A percentile compares a stretch with the other conserved stretches of the same genome.
phyloP scores from a whole-genome alignment of 2,888 invertebrate genomes.

The Oxytorus armatus region DNA sequence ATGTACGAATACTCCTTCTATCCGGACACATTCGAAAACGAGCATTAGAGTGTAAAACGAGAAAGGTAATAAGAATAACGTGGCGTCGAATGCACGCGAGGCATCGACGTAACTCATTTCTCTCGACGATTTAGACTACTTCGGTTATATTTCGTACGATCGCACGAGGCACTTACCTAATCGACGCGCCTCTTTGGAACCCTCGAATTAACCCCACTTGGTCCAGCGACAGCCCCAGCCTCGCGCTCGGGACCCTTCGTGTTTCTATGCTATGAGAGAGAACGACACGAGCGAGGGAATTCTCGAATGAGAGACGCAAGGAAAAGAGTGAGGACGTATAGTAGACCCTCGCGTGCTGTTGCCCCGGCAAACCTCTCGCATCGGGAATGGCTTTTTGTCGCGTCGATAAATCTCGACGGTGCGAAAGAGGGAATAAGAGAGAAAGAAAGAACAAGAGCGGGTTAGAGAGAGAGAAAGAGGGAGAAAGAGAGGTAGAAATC shows the following conservation, averaged over 20 bases:
- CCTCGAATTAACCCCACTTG: slow-evolving; percentile 64
- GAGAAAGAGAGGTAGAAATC: background rate
- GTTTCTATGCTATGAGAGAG: slow-evolving; percentile 23
- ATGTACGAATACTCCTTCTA: background rate
- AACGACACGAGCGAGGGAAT: background rate
- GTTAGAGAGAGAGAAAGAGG: slow-evolving; percentile 3
- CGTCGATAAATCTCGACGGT: slow-evolving; percentile 62
- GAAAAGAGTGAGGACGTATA: slow-evolving; percentile 43
- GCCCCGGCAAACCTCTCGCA: slow-evolving; percentile 50
- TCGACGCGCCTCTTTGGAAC: slow-evolving; percentile 60
- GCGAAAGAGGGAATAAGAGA: slow-evolving; percentile 39
- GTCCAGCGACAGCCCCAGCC: slow-evolving; percentile 30
- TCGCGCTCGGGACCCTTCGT: slow-evolving; percentile 37
- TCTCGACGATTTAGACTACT: slow-evolving; percentile 37
- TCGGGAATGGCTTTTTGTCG: slow-evolving; percentile 64
- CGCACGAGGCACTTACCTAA: slow-evolving; percentile 54
- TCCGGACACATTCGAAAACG: background rate
- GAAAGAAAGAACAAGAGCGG: slow-evolving; percentile 12
- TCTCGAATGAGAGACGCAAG: slow-evolving; percentile 1
- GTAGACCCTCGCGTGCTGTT: slow-evolving; percentile 41
- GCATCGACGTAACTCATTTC: no score
- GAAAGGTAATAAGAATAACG: slow-evolving; percentile 5
- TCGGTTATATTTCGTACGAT: slow-evolving; percentile 12
- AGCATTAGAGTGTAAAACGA: background rate
- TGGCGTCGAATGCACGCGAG: background rate